Percentiles rank a stretch among this genome's conserved stretches.
Evolutionary conservation across 1,140 invertebrate species (phyloP).

Genomic region (Lepidurus couesii): DNA sequence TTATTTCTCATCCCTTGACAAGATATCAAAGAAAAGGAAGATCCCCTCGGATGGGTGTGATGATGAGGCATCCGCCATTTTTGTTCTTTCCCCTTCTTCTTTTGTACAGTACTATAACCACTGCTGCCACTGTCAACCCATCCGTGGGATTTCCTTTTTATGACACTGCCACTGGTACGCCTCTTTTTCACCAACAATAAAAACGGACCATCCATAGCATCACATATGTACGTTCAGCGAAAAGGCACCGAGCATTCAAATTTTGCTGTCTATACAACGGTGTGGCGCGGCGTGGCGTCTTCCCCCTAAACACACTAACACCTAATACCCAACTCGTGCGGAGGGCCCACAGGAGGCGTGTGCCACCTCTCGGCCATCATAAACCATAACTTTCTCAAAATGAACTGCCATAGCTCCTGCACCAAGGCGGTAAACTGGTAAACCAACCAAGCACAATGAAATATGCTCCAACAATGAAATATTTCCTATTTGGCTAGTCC

Average conservation of each 20-base stretch:
- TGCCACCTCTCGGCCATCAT: background rate
- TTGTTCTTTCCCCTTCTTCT: background rate
- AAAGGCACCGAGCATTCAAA: too few relatives aligned
- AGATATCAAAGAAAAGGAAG: background rate
- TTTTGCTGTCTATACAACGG: too few relatives aligned
- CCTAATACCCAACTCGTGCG: conserved; percentile 1
- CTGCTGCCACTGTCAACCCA: background rate
- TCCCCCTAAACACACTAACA: background rate
- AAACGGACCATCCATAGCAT: background rate
- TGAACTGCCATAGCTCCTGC: background rate
- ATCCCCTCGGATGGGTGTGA: background rate
- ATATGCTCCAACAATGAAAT: too few relatives aligned
- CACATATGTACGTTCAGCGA: too few relatives aligned
- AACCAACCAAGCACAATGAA: too few relatives aligned
- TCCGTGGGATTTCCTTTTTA: conserved; percentile 6
- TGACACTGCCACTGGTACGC: background rate
- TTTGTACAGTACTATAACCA: background rate
- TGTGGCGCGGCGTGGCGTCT: background rate
- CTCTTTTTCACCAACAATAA: background rate
- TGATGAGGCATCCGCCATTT: background rate
- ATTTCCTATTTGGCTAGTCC: too few relatives aligned
- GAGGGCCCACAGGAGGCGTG: background rate
- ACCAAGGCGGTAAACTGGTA: too few relatives aligned
- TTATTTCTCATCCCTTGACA: background rate
- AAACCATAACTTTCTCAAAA: background rate